Base-by-base conservation (phyloP, 2,888 invertebrate species). In the Drosophila subsilvestris region DNA sequence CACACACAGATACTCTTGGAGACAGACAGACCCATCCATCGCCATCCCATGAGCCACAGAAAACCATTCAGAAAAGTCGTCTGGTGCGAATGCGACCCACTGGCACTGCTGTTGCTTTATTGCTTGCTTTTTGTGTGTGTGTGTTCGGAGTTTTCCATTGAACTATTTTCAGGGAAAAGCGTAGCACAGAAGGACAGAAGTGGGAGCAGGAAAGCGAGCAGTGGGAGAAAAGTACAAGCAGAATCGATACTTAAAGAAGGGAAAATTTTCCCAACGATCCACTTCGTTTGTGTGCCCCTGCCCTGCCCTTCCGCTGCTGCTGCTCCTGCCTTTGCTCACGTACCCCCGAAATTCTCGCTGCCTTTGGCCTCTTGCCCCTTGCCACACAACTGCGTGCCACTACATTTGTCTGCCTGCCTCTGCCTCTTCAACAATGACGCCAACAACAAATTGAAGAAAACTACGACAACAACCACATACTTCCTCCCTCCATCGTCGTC, bases 71-170 rank as follows among this genome's bases (percentile, higher is more conserved):
- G 45, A 32, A 29, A 42, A 54, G 37, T 37, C 37, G 37, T 37
- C 37, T 37, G 37, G n/a, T 37, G 37, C 37, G 27, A 51, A 18
- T 14, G 43, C 53, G 42, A 76, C 63, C 76, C 63, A 53, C 44
- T 58, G 57, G 62, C 60, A 71, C 75, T 73, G 67, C 65, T 69
- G 70, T 72, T 66, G 66, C 62, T 63, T 67, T 75, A 56, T 71
- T 54, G 43, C 12, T 63, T 63, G 25, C 43, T 45, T 29, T 53
- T 66, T 25, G 62, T 58, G 51, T 55, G 65, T 51, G 48, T 43
- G 51, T 61, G 61, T 42, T 45, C 74, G 62, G 70, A 85, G 78
- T 85, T 83, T 88, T 85, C 84, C 86, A 88, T 85, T 85, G 86
- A 85, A 83, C 76, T 77, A 86, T 83, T 85, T 80, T 86, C 78